phyloP scores from a whole-genome alignment of 2,888 invertebrate genomes.

The Protodeltote pygarga region DNA sequence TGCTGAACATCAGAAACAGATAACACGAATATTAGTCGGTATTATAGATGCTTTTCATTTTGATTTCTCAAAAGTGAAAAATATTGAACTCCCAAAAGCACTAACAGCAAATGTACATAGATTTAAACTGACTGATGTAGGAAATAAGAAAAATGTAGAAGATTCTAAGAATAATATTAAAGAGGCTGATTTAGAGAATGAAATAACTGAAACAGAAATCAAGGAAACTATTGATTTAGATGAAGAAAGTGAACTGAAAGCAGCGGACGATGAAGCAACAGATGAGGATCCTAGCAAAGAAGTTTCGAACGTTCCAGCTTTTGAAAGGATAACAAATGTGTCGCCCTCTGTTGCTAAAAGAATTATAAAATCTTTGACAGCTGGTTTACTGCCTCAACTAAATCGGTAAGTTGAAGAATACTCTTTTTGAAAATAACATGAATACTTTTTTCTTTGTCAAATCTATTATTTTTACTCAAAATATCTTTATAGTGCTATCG shows the following conservation, averaged over 20 bases:
- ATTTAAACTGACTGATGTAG: conserved; percentile 45
- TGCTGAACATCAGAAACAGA: conserved; percentile 93
- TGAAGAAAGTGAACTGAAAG: conserved; percentile 69
- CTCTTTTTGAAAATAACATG: not conserved
- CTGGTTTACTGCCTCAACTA: conserved; percentile 92
- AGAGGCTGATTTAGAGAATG: conserved; percentile 40
- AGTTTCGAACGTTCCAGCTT: conserved; percentile 66
- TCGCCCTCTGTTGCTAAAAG: conserved; percentile 91
- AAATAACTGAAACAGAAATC: conserved; percentile 36
- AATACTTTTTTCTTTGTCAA: not conserved
- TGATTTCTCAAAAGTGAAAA: conserved; percentile 90
- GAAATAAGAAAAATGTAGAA: conserved; percentile 47
- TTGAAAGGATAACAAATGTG: conserved; percentile 84
- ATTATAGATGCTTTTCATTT: conserved; percentile 97
- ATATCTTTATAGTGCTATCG: conserved; percentile 67
- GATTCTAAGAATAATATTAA: conserved; percentile 32
- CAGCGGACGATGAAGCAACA: conserved; percentile 73
- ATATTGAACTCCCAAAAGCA: conserved; percentile 72
- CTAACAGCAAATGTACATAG: conserved; percentile 62
- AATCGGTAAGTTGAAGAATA: conserved; percentile 83
- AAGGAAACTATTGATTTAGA: conserved; percentile 56
- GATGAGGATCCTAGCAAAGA: conserved; percentile 67
- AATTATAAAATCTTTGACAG: conserved; percentile 90
- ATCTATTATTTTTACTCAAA: not conserved
- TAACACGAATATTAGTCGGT: conserved; percentile 91